phyloP scores from a whole-genome alignment of 1,140 invertebrate species.

The Drosophila simulans region DNA sequence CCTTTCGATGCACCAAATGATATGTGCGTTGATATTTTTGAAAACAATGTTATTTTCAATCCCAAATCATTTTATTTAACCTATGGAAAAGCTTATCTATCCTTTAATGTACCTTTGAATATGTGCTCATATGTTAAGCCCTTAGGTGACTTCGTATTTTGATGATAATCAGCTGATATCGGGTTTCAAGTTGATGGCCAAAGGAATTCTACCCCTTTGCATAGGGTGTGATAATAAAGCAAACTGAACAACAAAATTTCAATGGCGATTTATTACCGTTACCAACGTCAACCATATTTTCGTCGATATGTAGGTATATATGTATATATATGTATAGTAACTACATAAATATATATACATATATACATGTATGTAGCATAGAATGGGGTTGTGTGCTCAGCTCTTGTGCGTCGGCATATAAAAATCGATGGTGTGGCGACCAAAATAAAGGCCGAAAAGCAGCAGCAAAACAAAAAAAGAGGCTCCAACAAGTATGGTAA shows the following conservation, averaged over 20 bases:
- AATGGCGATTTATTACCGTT: conserved; percentile 78
- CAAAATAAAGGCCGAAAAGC: conserved; percentile 70
- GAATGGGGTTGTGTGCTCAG: conserved; percentile 6
- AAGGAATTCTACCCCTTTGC: neutral
- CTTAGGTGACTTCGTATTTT: neutral
- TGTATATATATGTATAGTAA: conserved; percentile 4
- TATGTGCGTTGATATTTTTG: too few relatives aligned
- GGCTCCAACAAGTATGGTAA: conserved; percentile 59
- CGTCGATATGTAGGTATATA: neutral
- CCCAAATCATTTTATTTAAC: too few relatives aligned
- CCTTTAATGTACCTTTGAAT: neutral
- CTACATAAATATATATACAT: too few relatives aligned
- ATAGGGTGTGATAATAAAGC: conserved; percentile 7
- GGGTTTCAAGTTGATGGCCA: neutral
- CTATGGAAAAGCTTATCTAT: too few relatives aligned
- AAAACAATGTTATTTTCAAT: too few relatives aligned
- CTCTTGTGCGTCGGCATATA: conserved; percentile 9
- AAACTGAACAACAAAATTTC: conserved; percentile 51
- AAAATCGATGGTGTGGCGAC: conserved; percentile 74
- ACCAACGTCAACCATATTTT: conserved; percentile 47
- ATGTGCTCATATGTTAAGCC: neutral
- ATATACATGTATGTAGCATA: neutral
- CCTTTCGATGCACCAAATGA: too few relatives aligned
- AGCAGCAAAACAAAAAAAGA: neutral
- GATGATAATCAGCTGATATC: neutral